phyloP scores from a whole-genome alignment of 2,797 vertebrate species.

The Pseudomugil tenellus region DNA sequence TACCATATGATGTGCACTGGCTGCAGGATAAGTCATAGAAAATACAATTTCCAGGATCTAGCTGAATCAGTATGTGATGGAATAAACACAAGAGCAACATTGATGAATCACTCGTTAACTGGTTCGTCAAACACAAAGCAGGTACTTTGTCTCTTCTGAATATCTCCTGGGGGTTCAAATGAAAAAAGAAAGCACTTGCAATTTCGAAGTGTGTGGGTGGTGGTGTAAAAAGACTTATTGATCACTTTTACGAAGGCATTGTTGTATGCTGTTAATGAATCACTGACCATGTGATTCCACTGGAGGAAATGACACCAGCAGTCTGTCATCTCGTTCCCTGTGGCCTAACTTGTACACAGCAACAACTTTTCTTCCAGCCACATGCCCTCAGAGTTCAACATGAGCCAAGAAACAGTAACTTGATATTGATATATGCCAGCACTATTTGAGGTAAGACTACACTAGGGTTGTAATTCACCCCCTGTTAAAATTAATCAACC shows the following conservation, averaged over 20 bases:
- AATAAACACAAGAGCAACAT: background rate
- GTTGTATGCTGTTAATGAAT: conserved; percentile 51
- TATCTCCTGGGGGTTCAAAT: background rate
- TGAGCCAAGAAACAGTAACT: conserved; percentile 50
- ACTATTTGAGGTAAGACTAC: conserved; percentile 40
- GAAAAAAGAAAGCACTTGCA: background rate
- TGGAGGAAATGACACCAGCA: conserved; percentile 49
- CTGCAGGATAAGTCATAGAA: background rate
- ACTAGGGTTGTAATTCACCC: conserved; percentile 53
- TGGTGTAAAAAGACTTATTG: conserved; percentile 1
- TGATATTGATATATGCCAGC: conserved; percentile 55
- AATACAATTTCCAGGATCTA: background rate
- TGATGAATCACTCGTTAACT: background rate
- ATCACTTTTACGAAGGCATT: conserved; percentile 54
- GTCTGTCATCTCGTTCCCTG: conserved; percentile 47
- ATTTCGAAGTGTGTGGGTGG: too few species aligned
- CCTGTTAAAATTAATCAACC: conserved; percentile 61
- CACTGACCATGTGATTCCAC: conserved; percentile 19
- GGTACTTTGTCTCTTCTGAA: background rate
- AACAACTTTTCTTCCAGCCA: conserved; percentile 46
- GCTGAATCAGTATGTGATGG: background rate
- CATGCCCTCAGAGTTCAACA: conserved; percentile 38
- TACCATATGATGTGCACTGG: background rate
- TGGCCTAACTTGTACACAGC: conserved; percentile 47
- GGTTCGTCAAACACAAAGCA: background rate